Percentiles rank a stretch among this genome's conserved stretches.
phyloP scores from a whole-genome alignment of 2,797 vertebrate genomes.

The Cossypha heuglini region DNA sequence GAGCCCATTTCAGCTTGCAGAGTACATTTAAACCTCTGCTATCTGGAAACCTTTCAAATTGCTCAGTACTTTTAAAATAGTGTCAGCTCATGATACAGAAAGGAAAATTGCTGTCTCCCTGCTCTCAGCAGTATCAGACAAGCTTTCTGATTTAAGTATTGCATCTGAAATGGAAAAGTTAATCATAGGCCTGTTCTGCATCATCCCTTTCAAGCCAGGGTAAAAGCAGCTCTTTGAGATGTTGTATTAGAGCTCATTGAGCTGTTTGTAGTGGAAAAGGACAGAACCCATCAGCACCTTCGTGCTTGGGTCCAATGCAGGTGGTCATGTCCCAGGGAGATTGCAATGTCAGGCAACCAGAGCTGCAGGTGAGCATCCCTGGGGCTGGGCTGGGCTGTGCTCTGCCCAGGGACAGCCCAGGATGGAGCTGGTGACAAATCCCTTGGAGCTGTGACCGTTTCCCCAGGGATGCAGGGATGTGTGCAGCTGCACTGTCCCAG shows the following conservation, averaged over 20 bases:
- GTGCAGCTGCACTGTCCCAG: not conserved
- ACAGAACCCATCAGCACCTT: not conserved
- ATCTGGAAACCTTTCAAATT: not conserved
- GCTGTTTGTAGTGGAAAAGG: not conserved
- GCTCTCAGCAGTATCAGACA: not conserved
- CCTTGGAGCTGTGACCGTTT: rapidly evolving
- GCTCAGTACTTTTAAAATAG: not conserved
- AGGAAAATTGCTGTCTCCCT: constrained; percentile 6
- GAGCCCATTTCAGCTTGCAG: not conserved
- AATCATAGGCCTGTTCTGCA: not conserved
- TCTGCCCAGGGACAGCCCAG: not conserved
- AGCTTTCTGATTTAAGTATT: not conserved
- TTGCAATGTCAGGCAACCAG: rapidly evolving
- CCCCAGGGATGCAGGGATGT: not conserved
- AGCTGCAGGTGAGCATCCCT: not conserved
- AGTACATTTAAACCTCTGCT: not conserved
- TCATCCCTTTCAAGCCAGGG: not conserved
- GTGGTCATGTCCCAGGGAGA: not conserved
- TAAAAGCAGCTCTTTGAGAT: not conserved
- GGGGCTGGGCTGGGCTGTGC: not conserved
- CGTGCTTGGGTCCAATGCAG: rapidly evolving
- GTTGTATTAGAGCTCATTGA: not conserved
- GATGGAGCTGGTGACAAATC: rapidly evolving
- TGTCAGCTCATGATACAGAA: not conserved
- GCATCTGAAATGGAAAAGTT: not conserved